A percentile compares a stretch with the other conserved stretches of the same genome.
Evolutionary conservation across 2,888 invertebrate genomes (phyloP).

Genomic region (Tetranychus piercei): DNA sequence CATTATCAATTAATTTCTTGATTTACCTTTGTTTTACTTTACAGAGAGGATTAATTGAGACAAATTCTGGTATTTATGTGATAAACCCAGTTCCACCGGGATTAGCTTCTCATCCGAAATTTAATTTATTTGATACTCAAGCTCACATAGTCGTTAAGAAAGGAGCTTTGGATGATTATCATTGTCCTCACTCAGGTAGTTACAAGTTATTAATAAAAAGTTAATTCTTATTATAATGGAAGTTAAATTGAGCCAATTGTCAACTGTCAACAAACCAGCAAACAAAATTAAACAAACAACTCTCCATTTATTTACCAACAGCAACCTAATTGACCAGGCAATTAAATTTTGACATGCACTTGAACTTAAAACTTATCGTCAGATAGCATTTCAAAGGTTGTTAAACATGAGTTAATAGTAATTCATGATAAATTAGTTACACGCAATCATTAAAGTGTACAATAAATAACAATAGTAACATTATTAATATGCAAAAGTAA

Average conservation of each 20-base stretch:
- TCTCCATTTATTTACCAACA: too few relatives aligned
- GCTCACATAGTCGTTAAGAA: slow-evolving; percentile 19
- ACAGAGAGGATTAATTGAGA: slow-evolving; percentile 26
- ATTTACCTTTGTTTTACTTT: not conserved
- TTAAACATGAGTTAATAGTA: not conserved
- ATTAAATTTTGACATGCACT: slow-evolving; percentile 3
- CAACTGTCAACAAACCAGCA: too few relatives aligned
- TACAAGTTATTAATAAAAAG: not conserved
- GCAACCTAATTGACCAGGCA: not conserved
- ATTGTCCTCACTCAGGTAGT: slow-evolving; percentile 20
- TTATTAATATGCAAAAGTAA: too few relatives aligned
- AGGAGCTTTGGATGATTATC: slow-evolving; percentile 17
- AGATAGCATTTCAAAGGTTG: not conserved
- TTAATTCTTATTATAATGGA: too few relatives aligned
- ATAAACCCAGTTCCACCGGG: slow-evolving; percentile 25
- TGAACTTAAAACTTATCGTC: not conserved
- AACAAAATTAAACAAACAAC: too few relatives aligned
- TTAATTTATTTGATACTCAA: not conserved
- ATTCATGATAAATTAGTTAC: too few relatives aligned
- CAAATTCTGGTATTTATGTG: slow-evolving; percentile 20
- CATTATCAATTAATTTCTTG: not conserved
- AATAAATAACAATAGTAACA: too few relatives aligned
- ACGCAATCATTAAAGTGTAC: too few relatives aligned
- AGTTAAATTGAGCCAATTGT: too few relatives aligned
- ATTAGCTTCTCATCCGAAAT: not conserved